These are phyloP conservation scores for Quadroppia sp. DNA, from an alignment of 2,888 invertebrate species.

Conservation along the genomic window DNA sequence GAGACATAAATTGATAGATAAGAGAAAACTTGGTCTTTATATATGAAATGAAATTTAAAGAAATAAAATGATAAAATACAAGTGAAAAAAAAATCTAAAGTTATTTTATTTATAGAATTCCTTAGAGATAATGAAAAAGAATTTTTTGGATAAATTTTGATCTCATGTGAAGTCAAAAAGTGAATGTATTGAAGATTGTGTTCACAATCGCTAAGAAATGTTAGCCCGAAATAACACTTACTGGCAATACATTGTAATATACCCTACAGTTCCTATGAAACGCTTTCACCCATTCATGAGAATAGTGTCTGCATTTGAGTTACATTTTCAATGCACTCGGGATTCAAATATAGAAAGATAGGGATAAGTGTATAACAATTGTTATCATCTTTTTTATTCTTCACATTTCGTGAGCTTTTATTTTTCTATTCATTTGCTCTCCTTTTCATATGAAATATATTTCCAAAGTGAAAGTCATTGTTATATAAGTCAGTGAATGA, in stretches of 20 bases:
- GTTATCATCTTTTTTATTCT: constrained; percentile 6
- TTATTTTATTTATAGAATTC: constrained; percentile 24
- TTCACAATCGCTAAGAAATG: not conserved
- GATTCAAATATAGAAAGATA: not conserved
- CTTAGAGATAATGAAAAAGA: constrained; percentile 19
- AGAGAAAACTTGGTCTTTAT: not conserved
- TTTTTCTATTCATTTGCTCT: not conserved
- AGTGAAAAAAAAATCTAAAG: constrained; percentile 4
- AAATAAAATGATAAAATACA: not conserved
- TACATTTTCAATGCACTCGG: constrained; percentile 32
- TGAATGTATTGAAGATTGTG: not conserved
- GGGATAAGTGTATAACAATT: constrained; percentile 26
- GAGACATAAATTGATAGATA: not conserved
- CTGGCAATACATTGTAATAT: constrained; percentile 23
- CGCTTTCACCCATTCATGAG: constrained; percentile 25
- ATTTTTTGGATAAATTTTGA: not conserved
- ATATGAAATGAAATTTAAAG: not conserved
- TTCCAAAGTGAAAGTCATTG: not conserved
- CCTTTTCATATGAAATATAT: not conserved
- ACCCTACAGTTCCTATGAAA: too few species aligned
- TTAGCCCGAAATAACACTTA: constrained; percentile 35
- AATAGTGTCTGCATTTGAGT: constrained; percentile 26
- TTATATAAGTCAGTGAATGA: not conserved
- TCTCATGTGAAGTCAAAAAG: not conserved
- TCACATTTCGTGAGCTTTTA: not conserved